phyloP scores from a whole-genome alignment of 2,888 invertebrate genomes.

The Lepeophtheirus nordmannii region DNA sequence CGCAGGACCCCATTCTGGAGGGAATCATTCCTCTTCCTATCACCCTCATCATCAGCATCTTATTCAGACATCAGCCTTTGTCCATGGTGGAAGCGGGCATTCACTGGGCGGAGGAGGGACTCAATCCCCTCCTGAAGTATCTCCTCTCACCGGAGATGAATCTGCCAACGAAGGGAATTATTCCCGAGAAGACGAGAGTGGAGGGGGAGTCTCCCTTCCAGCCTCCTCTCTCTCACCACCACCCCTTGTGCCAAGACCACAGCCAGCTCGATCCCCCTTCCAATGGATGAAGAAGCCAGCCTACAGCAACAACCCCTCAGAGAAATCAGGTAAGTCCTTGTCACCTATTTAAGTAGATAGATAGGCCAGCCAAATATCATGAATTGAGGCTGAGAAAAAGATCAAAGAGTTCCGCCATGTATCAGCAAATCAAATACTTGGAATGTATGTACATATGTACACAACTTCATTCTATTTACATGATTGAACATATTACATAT shows the following conservation, averaged over 20 bases:
- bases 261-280: constrained; percentile 61
- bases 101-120: no score
- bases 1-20: no score
- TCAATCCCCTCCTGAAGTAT: neutral
- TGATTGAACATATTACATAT: no score
- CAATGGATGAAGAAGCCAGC: constrained; percentile 82
- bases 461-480: no score
- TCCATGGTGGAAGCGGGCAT: neutral
- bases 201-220: neutral
- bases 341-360: no score
- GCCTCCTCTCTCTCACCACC: constrained; percentile 10
- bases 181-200: neutral
- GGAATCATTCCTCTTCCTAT: neutral
- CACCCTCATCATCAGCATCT: neutral
- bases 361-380: no score
- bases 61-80: neutral
- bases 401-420: no score
- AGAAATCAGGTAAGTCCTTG: constrained; percentile 71
- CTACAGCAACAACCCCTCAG: constrained; percentile 38
- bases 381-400: no score
- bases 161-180: neutral
- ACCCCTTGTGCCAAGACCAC: constrained; percentile 39
- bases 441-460: no score
- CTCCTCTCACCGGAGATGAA: no score
- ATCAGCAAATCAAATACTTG: no score